Base-by-base conservation (phyloP, 2,888 invertebrate genomes). In the Creontiades dilutus region DNA sequence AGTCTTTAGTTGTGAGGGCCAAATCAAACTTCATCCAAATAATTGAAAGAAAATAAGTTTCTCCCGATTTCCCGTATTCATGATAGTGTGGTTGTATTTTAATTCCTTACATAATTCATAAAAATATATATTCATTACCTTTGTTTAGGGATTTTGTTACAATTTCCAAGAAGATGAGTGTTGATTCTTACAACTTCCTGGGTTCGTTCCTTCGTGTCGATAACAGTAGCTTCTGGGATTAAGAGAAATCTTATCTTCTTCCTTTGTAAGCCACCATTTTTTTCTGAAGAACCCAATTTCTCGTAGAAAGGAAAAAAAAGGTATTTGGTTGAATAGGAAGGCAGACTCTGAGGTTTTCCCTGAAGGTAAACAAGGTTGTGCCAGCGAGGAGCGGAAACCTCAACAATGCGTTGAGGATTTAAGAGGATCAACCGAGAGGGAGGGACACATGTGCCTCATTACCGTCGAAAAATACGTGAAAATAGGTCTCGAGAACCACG, bases 381-480 rank as follows among this genome's bases (percentile, higher is more conserved):
- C 68, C 23, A 12, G n/a, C 16, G 57, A 16, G 11, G 23, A 68
- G 68, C 68, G 68, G 68, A 68, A 68, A 68, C 19, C 68, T 68
- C 68, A 23, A 68, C 68, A 68, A 68, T 68, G 13, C 68, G 12
- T 19, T 9, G 19, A 68, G 68, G 68, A 68, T 68, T 68, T 68
- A 68, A 68, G 68, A 68, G 68, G 68, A 68, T 68, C 68, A 68
- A 68, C 19, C 5, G 23, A 12, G 19, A 19, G 27, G 68, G 19
- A 23, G 19, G n/a, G 68, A 68, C 68, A 68, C 68, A 68, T 68
- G 68, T 68, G 68, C 68, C 68, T 68, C 68, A 68, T 68, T 68
- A 68, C 68, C 68, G 68, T 12, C 19, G 68, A 68, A 68, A 68
- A 68, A 68, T 68, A 68, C 68, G 68, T 23, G 68, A 68, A 68